Evolutionary conservation across 2,797 vertebrate genomes (phyloP).

Genomic region (Syndactyla subalaris): DNA sequence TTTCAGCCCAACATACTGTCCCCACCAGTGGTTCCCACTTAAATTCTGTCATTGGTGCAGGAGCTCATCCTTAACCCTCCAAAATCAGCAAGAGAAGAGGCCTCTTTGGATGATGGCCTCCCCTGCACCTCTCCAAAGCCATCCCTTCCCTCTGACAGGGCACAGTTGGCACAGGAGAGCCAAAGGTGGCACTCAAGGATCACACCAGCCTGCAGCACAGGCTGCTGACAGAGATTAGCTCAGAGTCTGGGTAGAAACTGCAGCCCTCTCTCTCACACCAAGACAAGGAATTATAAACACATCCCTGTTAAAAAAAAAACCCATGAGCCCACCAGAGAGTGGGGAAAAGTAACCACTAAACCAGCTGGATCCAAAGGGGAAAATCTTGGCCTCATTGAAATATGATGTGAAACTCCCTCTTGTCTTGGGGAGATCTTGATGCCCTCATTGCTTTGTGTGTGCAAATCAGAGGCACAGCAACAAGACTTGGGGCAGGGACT

Average conservation of each 20-base stretch:
- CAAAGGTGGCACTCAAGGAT: not conserved
- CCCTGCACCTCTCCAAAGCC: not conserved
- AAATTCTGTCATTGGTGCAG: not conserved
- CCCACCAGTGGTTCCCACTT: not conserved
- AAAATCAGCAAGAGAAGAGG: not conserved
- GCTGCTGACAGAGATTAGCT: not conserved
- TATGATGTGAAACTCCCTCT: not conserved
- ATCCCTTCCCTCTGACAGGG: not conserved
- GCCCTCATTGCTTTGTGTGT: not conserved
- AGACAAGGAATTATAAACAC: not conserved
- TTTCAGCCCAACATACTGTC: not conserved
- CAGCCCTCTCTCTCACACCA: not conserved
- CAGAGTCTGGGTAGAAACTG: not conserved
- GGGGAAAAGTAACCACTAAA: not conserved
- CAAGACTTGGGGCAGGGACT: fast-evolving
- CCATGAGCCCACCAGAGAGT: not conserved
- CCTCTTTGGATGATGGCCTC: not conserved
- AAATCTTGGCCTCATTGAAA: not conserved
- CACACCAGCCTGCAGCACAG: not conserved
- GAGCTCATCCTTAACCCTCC: not conserved
- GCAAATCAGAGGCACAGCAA: not conserved
- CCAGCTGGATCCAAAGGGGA: not conserved
- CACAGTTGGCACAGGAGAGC: not conserved
- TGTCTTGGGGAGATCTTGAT: not conserved
- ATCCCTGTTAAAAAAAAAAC: fast-evolving